Base-by-base conservation (phyloP, 2,113 vertebrate species). In the Entosphenus tridentatus region DNA sequence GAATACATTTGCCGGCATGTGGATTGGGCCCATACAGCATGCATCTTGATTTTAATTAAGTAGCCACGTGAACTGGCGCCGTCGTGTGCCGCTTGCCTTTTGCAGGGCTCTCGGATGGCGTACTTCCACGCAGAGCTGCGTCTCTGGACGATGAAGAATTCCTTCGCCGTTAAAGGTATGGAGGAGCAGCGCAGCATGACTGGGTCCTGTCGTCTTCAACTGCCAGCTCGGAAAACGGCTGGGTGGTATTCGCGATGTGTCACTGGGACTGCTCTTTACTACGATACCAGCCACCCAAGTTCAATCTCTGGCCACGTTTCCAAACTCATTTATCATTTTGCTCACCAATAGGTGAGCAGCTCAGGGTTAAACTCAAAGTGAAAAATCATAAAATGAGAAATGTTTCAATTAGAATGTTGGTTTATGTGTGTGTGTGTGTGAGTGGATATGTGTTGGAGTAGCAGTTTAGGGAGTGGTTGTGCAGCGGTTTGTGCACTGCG, bases 51-150 rank as follows among this genome's bases (percentile, higher is more conserved):
- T 39, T 39, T 39, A 39, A 39, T 39, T 39, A 7, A 39, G 39
- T 5, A 39, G 39, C 39, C 39, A 39, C 39, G 39, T 39, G 39
- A 39, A 39, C 5, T 39, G 39, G 39, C 39, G 39, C 39, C 39
- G 39, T 5, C 6, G 6, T 39, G 39, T 39, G 39, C 39, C 39
- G 39, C 39, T 39, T 39, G 39, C 39, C 39, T 39, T 39, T 21
- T 65, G 62, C 62, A 65, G 62, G 62, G 75, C 78, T 67, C 70
- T 83, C 83, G 81, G 80, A 98, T 98, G 93, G 85, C 89, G 78
- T 91, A 92, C 83, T 95, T 80, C 81, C 78, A 96, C 80, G 84
- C 86, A 75, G 89, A 96, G 77, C 80, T 98, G 72, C 85, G 89
- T 77, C 81, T 95, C 75, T 96, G 89, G 92, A 89, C 89, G 78